phyloP scores from a whole-genome alignment of 2,797 vertebrate genomes.

The Pipistrellus nathusii region DNA sequence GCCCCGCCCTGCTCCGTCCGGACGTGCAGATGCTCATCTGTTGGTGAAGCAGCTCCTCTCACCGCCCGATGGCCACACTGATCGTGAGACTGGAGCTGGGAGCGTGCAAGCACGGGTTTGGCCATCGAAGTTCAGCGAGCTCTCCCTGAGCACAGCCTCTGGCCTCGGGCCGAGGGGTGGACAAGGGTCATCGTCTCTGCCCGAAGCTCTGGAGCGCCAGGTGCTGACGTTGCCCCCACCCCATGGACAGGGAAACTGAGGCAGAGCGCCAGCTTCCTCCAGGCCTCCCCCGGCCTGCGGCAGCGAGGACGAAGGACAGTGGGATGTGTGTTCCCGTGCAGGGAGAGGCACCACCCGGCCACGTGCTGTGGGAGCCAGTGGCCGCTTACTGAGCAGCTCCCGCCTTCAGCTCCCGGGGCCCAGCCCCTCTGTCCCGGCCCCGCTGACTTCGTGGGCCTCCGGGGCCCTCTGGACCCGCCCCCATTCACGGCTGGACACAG shows the following conservation, averaged over 20 bases:
- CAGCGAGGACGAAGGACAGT: neutral
- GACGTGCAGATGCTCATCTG: neutral
- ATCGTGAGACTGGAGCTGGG: neutral
- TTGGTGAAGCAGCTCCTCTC: neutral
- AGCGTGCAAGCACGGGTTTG: neutral
- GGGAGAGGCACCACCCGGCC: fast-evolving
- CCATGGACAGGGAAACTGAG: neutral
- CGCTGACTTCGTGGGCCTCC: neutral
- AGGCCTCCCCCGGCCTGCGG: neutral
- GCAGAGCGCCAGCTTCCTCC: neutral
- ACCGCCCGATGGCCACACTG: neutral
- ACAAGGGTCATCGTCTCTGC: neutral
- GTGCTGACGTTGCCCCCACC: neutral
- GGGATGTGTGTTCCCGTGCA: fast-evolving
- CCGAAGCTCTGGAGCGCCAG: neutral
- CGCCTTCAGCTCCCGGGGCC: neutral
- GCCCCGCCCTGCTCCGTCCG: fast-evolving
- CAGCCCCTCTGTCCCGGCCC: neutral
- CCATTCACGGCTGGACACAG: neutral
- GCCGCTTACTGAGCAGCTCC: neutral
- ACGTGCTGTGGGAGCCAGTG: neutral
- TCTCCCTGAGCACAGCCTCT: neutral
- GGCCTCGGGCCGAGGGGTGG: neutral
- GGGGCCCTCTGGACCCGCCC: neutral
- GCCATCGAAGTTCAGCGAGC: neutral